Conservation (phyloP, 2,797 vertebrate species). For the Caiman crocodilus region DNA sequence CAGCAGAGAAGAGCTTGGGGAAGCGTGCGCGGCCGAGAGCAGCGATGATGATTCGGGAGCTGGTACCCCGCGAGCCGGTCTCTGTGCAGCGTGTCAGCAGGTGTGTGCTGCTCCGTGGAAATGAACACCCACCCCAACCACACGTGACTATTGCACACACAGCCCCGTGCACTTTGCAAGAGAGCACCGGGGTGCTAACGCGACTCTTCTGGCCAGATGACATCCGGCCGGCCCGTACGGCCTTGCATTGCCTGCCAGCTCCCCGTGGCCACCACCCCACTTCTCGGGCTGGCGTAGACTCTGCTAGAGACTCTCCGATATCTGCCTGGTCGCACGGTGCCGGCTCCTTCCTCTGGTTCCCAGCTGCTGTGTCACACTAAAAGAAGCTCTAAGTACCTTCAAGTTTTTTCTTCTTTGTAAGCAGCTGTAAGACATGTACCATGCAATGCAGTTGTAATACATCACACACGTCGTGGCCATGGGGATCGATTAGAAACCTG, state of each 20-base stretch:
- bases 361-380: too few relatives aligned
- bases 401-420: rapidly evolving
- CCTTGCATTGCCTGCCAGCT: too few relatives aligned
- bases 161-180: background rate
- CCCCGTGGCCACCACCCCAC: too few relatives aligned
- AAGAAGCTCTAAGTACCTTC: background rate
- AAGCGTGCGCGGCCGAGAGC: background rate
- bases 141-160: rapidly evolving
- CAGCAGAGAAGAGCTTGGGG: background rate
- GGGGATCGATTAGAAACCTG: background rate
- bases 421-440: background rate
- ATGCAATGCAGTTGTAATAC: background rate
- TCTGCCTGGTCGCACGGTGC: rapidly evolving
- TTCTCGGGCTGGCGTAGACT: too few relatives aligned
- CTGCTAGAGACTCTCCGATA: rapidly evolving
- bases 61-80: rapidly evolving
- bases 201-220: background rate
- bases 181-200: background rate
- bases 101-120: rapidly evolving
- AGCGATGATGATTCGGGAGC: background rate
- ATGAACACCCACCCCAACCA: background rate
- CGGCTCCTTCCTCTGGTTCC: background rate
- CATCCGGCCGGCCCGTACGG: background rate
- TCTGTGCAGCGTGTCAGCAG: rapidly evolving
- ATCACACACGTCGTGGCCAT: background rate